Evolutionary conservation across 1,140 invertebrate species (phyloP).

Genomic region (Diachasma alloeum): DNA sequence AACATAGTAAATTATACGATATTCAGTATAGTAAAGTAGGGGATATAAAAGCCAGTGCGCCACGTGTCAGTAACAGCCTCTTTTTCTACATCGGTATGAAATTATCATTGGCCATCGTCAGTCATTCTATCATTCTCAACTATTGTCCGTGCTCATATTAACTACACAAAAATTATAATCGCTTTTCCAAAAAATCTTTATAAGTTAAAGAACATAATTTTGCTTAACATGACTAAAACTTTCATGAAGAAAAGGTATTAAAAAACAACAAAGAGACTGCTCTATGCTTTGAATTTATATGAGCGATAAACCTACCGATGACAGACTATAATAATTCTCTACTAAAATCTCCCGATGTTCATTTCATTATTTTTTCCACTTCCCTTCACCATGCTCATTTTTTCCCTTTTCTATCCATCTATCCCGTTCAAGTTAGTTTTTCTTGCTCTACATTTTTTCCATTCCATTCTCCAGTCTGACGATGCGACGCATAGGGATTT

Average conservation of each 20-base stretch:
- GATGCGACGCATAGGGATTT: not conserved
- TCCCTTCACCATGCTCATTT: constrained; percentile 36
- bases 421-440: not conserved
- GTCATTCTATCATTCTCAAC: constrained; percentile 13
- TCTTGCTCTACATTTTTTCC: not conserved
- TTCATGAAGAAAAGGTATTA: not conserved
- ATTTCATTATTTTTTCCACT: constrained; percentile 63
- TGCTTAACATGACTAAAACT: no score
- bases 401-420: not conserved
- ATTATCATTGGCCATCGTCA: constrained; percentile 21
- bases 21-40: constrained; percentile 38
- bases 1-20: not conserved
- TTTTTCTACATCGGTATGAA: constrained; percentile 58
- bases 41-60: constrained; percentile 58
- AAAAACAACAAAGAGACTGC: not conserved
- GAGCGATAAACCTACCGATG: constrained; percentile 36
- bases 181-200: not conserved
- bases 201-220: not conserved
- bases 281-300: constrained; percentile 55
- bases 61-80: constrained; percentile 60
- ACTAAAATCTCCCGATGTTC: constrained; percentile 59
- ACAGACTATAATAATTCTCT: constrained; percentile 61
- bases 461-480: not conserved
- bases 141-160: not conserved
- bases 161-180: not conserved